Percentiles rank a stretch among this genome's conserved stretches.
Evolutionary conservation across 2,888 invertebrate genomes (phyloP).

Genomic region (Hypomecis atomaria): DNA sequence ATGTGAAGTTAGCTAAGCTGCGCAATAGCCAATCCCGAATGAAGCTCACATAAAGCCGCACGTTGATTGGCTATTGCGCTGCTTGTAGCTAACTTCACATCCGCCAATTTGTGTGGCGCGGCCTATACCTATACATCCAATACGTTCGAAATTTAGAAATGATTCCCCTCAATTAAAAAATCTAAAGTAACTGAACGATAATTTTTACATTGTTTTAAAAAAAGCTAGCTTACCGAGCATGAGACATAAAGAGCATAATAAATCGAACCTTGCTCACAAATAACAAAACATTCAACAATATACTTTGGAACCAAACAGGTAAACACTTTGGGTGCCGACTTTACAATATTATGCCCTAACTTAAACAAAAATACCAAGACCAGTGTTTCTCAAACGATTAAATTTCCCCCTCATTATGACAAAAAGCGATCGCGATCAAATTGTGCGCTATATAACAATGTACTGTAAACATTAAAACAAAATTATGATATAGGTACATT

Average conservation of each 20-base stretch:
- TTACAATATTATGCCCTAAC: constrained; percentile 68
- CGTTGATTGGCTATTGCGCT: too few relatives aligned
- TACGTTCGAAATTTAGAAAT: too few relatives aligned
- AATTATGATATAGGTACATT: constrained; percentile 28
- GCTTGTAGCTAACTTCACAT: too few relatives aligned
- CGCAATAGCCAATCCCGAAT: too few relatives aligned
- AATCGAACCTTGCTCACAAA: constrained; percentile 69
- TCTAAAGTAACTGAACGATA: too few relatives aligned
- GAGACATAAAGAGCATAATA: constrained; percentile 46
- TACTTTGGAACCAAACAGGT: constrained; percentile 80
- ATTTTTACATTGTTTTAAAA: too few relatives aligned
- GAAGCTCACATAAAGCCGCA: too few relatives aligned
- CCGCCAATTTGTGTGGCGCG: too few relatives aligned
- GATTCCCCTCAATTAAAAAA: too few relatives aligned
- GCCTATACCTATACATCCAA: too few relatives aligned
- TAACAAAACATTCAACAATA: constrained; percentile 83
- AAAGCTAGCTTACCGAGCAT: background rate
- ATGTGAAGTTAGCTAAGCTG: too few relatives aligned
- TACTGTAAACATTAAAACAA: constrained; percentile 37
- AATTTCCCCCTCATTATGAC: constrained; percentile 32
- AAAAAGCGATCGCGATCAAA: constrained; percentile 50
- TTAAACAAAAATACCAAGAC: constrained; percentile 61
- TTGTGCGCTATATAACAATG: constrained; percentile 48
- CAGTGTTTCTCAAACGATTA: constrained; percentile 81
- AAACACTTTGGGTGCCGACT: constrained; percentile 80